Evolutionary conservation across 2,797 vertebrate genomes (phyloP), one percentile per base, ranked within the genome.

Genomic region (Discoglossus pictus): DNA sequence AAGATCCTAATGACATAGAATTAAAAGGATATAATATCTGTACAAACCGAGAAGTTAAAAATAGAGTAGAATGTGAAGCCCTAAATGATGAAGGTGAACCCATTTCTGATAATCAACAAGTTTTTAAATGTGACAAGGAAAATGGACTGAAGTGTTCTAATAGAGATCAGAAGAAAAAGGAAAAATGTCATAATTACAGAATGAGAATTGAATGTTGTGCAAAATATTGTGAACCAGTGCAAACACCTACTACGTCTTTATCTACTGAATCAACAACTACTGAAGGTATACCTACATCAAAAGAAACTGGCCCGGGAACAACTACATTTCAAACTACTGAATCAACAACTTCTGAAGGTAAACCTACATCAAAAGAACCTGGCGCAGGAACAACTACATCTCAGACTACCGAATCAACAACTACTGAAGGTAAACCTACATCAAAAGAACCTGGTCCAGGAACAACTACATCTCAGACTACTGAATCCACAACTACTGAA

Each of bases 171-270:
- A 6, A 2, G 0, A 36, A 24, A 0, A 68, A 51, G 16, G 27
- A 27, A 5, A 68, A 54, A 39, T 68, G 66, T 35, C 1, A 27
- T 3, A 68, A 68, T 20, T 68, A 68, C n/a, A 38, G 15, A 21
- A 61, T 68, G 13, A 68, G 58, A 18, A 12, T 68, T 53, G 51
- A 61, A 18, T 68, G 66, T 4, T 68, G 66, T 54, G 38, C 11
- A 61, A 36, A 61, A 9, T 13, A 43, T 47, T 68, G 66, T 61
- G 66, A 61, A n/a, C 6, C 8, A 34, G n/a, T 59, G 2, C 5
- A 13, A 31, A 61, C 65, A 68, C 5, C 65, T n/a, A 2, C 2
- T 15, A 34, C 47, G 9, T 13, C 16, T 42, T 2, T 16, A 50
- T 51, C 20, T 15, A 23, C 24, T 35, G 18, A 53, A 39, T 15